Base-by-base conservation (phyloP, 2,888 invertebrate genomes). In the Lasioglossum malachurum region DNA sequence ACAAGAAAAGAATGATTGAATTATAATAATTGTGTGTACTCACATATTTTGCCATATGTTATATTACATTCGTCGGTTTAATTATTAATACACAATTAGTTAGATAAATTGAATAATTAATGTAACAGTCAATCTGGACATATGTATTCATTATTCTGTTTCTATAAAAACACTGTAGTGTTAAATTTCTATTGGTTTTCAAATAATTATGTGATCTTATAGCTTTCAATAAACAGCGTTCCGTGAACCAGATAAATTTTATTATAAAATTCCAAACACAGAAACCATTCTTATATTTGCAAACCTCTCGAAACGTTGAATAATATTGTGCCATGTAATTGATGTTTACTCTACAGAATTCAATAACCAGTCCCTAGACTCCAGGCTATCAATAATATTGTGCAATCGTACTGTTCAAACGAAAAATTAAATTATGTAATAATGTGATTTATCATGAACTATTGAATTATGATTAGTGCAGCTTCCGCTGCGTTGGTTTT, bases 1-100 rank as follows among this genome's bases (percentile, higher is more conserved):
- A 82, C 38, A 38, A 82, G 41, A 41, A 53, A 75, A 44, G 16
- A 46, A 44, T 0, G 12, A 71, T 23, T 71, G n/a, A 23, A 41
- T 41, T 10, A 12, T n/a, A 57, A 53, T 53, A 53, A 53, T 23
- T 53, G 53, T n/a, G n/a, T n/a, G n/a, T n/a, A 12, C 10, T n/a
- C n/a, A 57, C 57, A 53, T 53, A 10, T 53, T 53, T 60, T 60
- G 2, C 2, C 5, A 27, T 27, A 27, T 1, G 27, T 14, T 10
- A 60, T 60, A 12, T 27, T 10, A 60, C 27, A 12, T 27, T 57
- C n/a, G n/a, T 57, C 10, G 4, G 53, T 53, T 23, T 23, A 53
- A 53, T 53, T 46, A 4, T 35, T 35, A 35, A 35, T 35, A 4
- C 4, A 35, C 35, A 35, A 35, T 35, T 35, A 3, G 35, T 35